phyloP scores from a whole-genome alignment of 2,888 invertebrate species.

The Thumatha senex region DNA sequence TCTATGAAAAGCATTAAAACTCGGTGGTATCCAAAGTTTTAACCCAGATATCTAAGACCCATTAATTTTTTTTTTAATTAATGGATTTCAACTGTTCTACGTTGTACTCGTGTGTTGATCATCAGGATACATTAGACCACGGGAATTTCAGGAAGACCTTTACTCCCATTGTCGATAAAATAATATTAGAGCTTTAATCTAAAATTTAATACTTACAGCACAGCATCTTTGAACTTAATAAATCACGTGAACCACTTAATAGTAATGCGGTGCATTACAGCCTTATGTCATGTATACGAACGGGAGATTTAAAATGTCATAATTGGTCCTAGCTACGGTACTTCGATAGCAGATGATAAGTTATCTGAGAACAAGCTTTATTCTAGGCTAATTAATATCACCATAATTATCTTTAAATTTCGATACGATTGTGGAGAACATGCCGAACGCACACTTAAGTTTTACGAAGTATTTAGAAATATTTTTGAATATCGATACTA shows the following conservation, averaged over 20 bases:
- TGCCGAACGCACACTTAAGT: not conserved
- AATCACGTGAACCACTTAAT: constrained; percentile 57
- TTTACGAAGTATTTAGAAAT: not conserved
- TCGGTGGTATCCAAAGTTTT: too few species aligned
- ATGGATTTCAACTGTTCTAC: too few species aligned
- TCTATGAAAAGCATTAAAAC: too few species aligned
- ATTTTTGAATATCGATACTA: too few species aligned
- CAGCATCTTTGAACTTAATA: constrained; percentile 28
- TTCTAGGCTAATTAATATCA: constrained; percentile 65
- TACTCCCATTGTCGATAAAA: too few species aligned
- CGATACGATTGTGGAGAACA: constrained; percentile 28
- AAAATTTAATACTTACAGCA: constrained; percentile 39
- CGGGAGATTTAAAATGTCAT: constrained; percentile 63
- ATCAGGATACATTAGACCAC: too few species aligned
- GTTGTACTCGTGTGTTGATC: too few species aligned
- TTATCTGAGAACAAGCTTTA: constrained; percentile 78
- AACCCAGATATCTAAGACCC: too few species aligned
- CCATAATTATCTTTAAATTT: constrained; percentile 49
- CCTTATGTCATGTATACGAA: constrained; percentile 90
- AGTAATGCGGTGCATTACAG: constrained; percentile 80
- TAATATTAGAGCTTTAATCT: too few species aligned
- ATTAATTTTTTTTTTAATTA: too few species aligned
- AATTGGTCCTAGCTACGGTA: constrained; percentile 68
- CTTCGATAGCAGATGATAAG: constrained; percentile 57
- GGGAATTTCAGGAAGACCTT: too few species aligned